Evolutionary conservation across 2,113 vertebrate genomes (phyloP), one percentile per base, ranked within the genome.

Genomic region (Syngnathus scovelli): DNA sequence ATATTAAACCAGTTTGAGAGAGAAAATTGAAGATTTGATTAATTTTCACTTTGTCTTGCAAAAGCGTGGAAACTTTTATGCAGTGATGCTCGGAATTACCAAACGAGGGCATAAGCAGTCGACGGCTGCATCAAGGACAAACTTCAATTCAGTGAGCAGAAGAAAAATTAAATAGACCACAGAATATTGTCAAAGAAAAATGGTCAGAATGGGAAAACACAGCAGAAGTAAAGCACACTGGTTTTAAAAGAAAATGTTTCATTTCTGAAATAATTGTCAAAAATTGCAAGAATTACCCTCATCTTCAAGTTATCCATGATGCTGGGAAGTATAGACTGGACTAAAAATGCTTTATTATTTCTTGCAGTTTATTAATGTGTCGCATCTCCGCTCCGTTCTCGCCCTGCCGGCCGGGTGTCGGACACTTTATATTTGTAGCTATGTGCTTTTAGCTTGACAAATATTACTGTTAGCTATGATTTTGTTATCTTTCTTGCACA

Each of bases 1-100:
- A 21, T 8, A 44, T 43, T 62, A 8, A 44, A 27, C 7, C 41
- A 43, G n/a, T 10, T 11, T 21, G n/a, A 15, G 61, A 27, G 21
- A 27, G 61, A 27, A 23, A 62, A 62, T 27, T n/a, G n/a, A 23
- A 23, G 11, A 62, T 62, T 62, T 62, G 12, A 61, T 62, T 62
- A 15, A 15, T 44, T 44, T 62, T 1, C 4, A 44, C 5, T 27
- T 61, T 43, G 38, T 21, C n/a, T 41, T 2, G 16, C 27, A 16
- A 36, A 38, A 61, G 18, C 8, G 19, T 15, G 12, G 39, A 27
- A 62, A 21, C 60, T 27, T 39, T 62, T 23, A 62, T 23, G 7
- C 12, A 13, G 16, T 16, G 27, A 27, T 33, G 12, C 6, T 36
- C 13, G 2, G 5, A 61, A 23, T 61, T 6, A 62, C 38, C n/a